phyloP scores from a whole-genome alignment of 2,113 vertebrate species.

The Dipodomys ordii region DNA sequence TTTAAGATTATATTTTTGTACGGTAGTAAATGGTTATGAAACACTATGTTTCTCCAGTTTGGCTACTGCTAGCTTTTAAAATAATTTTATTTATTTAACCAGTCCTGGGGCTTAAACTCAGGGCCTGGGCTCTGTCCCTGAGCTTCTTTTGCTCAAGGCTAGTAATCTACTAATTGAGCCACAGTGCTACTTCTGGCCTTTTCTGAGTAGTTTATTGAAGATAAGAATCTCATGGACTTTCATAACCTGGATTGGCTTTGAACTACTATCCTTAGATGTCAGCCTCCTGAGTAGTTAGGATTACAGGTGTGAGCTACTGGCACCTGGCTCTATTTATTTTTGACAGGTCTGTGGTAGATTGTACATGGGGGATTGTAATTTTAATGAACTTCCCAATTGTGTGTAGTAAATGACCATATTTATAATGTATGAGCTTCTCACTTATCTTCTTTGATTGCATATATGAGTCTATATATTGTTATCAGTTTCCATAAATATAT shows the following conservation, averaged over 20 bases:
- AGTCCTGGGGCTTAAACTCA: too few species aligned
- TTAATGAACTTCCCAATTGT: background rate
- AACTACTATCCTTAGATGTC: too few species aligned
- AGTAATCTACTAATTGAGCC: too few species aligned
- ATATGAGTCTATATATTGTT: constrained; percentile 1
- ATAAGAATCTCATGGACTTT: too few species aligned
- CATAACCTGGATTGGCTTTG: too few species aligned
- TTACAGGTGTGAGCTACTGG: too few species aligned
- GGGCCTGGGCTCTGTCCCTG: too few species aligned
- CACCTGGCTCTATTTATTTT: constrained; percentile 1
- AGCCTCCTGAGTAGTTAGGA: too few species aligned
- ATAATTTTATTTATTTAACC: too few species aligned
- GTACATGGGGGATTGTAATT: constrained; percentile 20
- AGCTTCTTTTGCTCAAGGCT: too few species aligned
- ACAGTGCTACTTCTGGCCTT: too few species aligned
- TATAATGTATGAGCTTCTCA: background rate
- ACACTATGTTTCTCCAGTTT: background rate
- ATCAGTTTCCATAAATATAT: background rate
- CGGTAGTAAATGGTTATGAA: background rate
- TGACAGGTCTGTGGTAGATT: background rate
- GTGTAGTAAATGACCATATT: background rate
- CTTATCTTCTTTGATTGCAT: constrained; percentile 8
- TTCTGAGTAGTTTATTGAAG: too few species aligned
- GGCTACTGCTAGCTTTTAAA: background rate
- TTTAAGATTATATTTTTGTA: background rate